A percentile compares a stretch with the other conserved stretches of the same genome.
phyloP scores from a whole-genome alignment of 2,888 invertebrate genomes.

The Meiosimyza platycephala region DNA sequence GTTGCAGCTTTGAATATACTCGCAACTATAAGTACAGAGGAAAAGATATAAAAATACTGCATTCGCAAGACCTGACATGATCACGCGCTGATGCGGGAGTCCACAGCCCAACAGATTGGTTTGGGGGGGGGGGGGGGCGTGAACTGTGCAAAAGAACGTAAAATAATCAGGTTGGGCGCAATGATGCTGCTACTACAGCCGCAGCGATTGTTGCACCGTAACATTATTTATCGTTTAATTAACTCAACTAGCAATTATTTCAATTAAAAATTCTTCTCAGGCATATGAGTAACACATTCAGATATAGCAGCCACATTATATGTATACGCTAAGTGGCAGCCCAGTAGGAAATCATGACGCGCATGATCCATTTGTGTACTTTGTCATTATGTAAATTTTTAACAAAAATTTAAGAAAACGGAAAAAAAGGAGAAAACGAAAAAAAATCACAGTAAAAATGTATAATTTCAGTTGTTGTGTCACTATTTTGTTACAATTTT shows the following conservation, averaged over 20 bases:
- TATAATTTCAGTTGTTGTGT: too few species aligned
- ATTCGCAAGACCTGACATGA: neutral
- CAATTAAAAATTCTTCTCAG: slow-evolving; percentile 66
- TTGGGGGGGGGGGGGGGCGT: neutral
- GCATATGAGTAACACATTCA: slow-evolving; percentile 58
- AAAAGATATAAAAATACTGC: neutral
- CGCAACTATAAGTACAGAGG: neutral
- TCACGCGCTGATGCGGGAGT: neutral
- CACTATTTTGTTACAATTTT: too few species aligned
- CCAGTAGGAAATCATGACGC: too few species aligned
- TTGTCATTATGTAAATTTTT: too few species aligned
- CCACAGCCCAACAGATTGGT: neutral
- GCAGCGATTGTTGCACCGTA: slow-evolving; percentile 43
- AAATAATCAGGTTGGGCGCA: slow-evolving; percentile 3
- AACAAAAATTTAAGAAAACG: too few species aligned
- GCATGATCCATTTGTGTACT: too few species aligned
- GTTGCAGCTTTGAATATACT: neutral
- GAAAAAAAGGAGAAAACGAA: too few species aligned
- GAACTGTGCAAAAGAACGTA: neutral
- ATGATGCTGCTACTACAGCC: neutral
- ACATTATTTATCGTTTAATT: slow-evolving; percentile 67
- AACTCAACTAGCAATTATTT: slow-evolving; percentile 67
- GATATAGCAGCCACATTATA: neutral
- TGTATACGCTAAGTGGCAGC: too few species aligned
- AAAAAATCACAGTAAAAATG: too few species aligned